Evolutionary conservation across 1,140 invertebrate species (phyloP), one percentile per base, ranked within the genome.

Genomic region (Drosophila nigromelanica): DNA sequence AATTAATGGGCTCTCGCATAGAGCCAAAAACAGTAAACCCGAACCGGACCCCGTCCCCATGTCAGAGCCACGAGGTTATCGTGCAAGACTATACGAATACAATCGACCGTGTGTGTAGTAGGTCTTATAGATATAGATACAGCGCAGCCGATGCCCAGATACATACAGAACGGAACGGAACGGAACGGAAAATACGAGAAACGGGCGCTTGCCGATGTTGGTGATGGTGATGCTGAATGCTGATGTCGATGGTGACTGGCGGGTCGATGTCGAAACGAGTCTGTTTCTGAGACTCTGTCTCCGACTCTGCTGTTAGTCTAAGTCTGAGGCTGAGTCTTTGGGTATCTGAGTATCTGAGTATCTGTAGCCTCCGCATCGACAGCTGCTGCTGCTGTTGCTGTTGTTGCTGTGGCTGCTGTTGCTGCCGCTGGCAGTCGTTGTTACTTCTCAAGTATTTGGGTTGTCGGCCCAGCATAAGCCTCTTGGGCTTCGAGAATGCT

Each of bases 401-500:
- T 40, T 37, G 24, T 5, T 5, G 24, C 24, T 27, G 24, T 5
- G 1, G 50, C 50, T 50, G 40, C 45, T 15, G 37, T 3, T 27
- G 50, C 50, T 50, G 40, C 45, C 15, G 37, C 35, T 68, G 18
- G 15, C 51, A 15, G 59, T n/a, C n/a, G n/a, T n/a, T n/a, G n/a
- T 48, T 68, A 76, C 66, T 69, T 64, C 75, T 87, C 47, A 73
- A 72, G 69, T 72, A 72, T 78, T 87, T 81, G 75, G 82, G 62
- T 72, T 86, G 81, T 85, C 73, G 76, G 67, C 52, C 59, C 72
- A 54, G 47, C 81, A 74, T 87, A 86, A 86, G 82, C 82, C 82
- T 76, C 78, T 87, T 86, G 82, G 80, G 80, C 51, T 76, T 70
- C 52, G 14, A 35, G 47, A 66, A 54, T 33, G n/a, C 76, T 64